Evolutionary conservation across 2,888 invertebrate genomes (phyloP).

Genomic region (Aquatica leii): DNA sequence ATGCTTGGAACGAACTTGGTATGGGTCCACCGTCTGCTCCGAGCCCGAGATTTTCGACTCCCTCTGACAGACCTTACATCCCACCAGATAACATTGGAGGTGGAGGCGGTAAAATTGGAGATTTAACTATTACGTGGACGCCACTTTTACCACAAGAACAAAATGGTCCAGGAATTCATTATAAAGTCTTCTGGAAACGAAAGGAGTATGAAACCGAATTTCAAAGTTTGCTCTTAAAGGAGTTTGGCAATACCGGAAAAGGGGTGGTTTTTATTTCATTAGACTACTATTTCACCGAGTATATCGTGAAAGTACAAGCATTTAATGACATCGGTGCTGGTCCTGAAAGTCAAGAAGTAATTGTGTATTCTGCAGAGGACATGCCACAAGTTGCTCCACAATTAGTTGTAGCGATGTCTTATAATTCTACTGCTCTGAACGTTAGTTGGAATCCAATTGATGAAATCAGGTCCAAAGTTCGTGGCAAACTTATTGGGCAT

Average conservation of each 20-base stretch:
- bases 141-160: slow-evolving; percentile 80
- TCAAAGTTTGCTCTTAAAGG: slow-evolving; percentile 74
- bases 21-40: slow-evolving; percentile 83
- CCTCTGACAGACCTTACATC: slow-evolving; percentile 79
- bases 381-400: slow-evolving; percentile 93
- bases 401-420: slow-evolving; percentile 77
- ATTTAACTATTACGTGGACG: slow-evolving; percentile 90
- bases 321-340: slow-evolving; percentile 84
- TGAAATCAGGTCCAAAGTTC: slow-evolving; percentile 81
- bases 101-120: slow-evolving; percentile 95
- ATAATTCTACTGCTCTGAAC: slow-evolving; percentile 91
- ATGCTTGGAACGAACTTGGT: slow-evolving; percentile 87
- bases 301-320: slow-evolving; percentile 86
- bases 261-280: slow-evolving; percentile 79
- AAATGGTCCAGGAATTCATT: slow-evolving; percentile 89
- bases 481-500: slow-evolving; percentile 92
- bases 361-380: slow-evolving; percentile 88
- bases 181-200: slow-evolving; percentile 88
- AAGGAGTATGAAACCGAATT: slow-evolving; percentile 78
- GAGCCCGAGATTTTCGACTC: slow-evolving; percentile 86
- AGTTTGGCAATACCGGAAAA: slow-evolving; percentile 78
- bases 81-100: slow-evolving; percentile 85
- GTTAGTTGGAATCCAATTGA: slow-evolving; percentile 91
- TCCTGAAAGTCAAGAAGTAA: slow-evolving; percentile 77
- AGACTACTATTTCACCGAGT: slow-evolving; percentile 81